Evolutionary conservation across 2,888 invertebrate genomes (phyloP), one percentile per base, ranked within the genome.

Genomic region (Folsomia manolachei): DNA sequence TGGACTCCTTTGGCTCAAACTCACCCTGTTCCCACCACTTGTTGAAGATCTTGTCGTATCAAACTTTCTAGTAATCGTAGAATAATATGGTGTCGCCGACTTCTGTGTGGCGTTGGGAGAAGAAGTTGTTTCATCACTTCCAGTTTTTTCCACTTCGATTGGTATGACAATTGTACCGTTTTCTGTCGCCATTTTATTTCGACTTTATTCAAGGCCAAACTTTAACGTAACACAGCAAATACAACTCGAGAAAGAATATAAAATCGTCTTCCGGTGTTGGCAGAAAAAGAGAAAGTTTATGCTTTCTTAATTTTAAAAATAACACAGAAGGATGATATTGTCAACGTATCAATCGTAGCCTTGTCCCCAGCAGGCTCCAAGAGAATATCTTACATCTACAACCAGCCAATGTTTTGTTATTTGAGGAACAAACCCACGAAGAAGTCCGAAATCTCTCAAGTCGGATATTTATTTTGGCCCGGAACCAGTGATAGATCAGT

Each of bases 391-490:
- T 39, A 39, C 39, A 39, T n/a, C n/a, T n/a, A 39, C 39, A 39
- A 39, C 39, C 39, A 14, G n/a, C n/a, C n/a, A n/a, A n/a, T 14
- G 39, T 39, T 4, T 39, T 39, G 39, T 39, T 39, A 39, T 39
- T 39, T 39, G 39, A 39, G 39, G 39, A 39, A 39, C 39, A 39
- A n/a, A n/a, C n/a, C n/a, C n/a, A 39, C 39, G 39, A 39, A 39
- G 56, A 56, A 7, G n/a, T 56, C 56, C 56, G 56, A 56, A 56
- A 19, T 19, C 56, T 19, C 56, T 4, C 19, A 56, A 19, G 56
- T 56, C 56, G 56, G 56, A 19, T 56, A 56, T 56, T 56, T 56
- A 56, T 56, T 56, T 56, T 56, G 56, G 56, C 7, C 56, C 19
- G 19, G 56, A 18, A 56, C 56, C 56, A 56, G 21, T 56, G 19